A percentile compares a stretch with the other conserved stretches of the same genome.
These are phyloP conservation scores for Drosophila percnosoma DNA, from an alignment of 2,888 invertebrate species.

Conservation along the genomic window DNA sequence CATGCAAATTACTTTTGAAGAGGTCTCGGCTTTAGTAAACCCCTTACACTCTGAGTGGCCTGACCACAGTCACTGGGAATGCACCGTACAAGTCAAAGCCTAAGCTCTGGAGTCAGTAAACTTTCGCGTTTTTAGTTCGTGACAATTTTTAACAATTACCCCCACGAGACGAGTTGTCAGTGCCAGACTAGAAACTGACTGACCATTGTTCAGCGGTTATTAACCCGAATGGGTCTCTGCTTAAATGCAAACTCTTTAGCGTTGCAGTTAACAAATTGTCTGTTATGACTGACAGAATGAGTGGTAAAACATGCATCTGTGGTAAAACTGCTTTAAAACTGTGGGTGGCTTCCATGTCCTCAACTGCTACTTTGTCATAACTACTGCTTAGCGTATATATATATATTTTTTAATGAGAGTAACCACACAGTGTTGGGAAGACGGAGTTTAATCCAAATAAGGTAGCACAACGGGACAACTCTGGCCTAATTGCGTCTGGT, in stretches of 20 bases:
- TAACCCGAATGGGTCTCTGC: conserved; percentile 44
- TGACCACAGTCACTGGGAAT: conserved; percentile 17
- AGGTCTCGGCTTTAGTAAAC: conserved; percentile 25
- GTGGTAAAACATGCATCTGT: neutral
- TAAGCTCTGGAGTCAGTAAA: conserved; percentile 61
- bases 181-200: conserved; percentile 21
- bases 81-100: conserved; percentile 23
- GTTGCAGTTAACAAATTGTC: conserved; percentile 38
- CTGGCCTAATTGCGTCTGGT: neutral
- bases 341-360: neutral
- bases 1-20: conserved; percentile 62
- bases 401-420: neutral
- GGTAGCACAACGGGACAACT: neutral
- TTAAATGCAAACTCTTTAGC: conserved; percentile 11
- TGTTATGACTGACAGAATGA: conserved; percentile 36
- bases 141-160: conserved; percentile 76
- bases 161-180: conserved; percentile 43
- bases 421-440: neutral
- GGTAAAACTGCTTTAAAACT: neutral
- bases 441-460: neutral
- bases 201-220: conserved; percentile 71
- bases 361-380: neutral
- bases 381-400: neutral
- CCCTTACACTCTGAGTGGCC: conserved; percentile 1
- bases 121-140: conserved; percentile 72